Percentiles rank a stretch among this genome's conserved stretches.
phyloP scores from a whole-genome alignment of 2,888 invertebrate species.

The Drepanosiphum platanoidis region DNA sequence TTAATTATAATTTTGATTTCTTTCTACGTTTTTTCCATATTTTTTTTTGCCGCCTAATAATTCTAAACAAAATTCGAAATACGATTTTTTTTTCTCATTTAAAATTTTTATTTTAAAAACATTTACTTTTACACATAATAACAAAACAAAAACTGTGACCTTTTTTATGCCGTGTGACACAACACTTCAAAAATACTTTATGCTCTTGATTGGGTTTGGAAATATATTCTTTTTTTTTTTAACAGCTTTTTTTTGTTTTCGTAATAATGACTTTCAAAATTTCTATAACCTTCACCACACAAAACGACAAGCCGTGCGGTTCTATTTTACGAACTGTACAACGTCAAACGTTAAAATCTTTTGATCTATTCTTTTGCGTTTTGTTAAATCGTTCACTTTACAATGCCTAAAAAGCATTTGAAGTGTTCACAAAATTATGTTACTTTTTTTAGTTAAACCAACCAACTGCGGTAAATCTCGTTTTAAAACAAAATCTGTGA shows the following conservation, averaged over 20 bases:
- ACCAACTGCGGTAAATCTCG: neutral
- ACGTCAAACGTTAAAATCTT: neutral
- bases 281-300: neutral
- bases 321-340: neutral
- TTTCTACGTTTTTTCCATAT: no score
- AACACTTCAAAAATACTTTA: slow-evolving; percentile 16
- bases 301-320: neutral
- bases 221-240: neutral
- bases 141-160: neutral
- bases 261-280: slow-evolving; percentile 6
- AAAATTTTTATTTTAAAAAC: neutral
- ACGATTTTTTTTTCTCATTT: neutral
- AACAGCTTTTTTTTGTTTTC: neutral
- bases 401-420: neutral
- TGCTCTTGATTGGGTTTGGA: neutral
- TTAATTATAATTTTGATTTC: no score
- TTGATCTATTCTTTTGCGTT: neutral
- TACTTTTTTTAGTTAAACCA: neutral
- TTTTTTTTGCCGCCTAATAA: no score
- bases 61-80: no score
- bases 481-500: neutral
- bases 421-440: neutral
- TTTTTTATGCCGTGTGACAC: neutral
- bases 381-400: neutral
- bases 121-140: neutral